Conservation (phyloP, 1,140 invertebrate species). For the Cyrtorhinus lividipennis region DNA sequence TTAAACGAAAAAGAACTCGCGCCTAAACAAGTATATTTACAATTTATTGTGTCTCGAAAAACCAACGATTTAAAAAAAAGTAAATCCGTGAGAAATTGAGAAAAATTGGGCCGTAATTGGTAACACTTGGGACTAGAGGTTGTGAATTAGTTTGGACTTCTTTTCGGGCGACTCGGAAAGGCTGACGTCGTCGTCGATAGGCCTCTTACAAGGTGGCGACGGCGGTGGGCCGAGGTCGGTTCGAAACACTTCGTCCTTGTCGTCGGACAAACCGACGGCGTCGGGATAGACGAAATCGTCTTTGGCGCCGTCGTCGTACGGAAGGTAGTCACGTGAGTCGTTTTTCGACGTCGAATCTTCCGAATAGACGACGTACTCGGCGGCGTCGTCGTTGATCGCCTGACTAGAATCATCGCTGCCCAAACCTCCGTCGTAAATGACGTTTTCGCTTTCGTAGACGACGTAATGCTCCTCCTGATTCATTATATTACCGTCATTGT, state of each 20-base stretch:
- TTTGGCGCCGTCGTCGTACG: neutral
- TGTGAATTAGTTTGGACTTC: neutral
- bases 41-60: too few relatives aligned
- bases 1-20: too few relatives aligned
- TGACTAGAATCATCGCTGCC: neutral
- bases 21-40: too few relatives aligned
- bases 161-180: neutral
- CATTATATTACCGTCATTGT: slow-evolving; percentile 23
- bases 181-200: neutral
- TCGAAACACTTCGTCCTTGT: neutral
- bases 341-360: neutral
- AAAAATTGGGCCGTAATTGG: neutral
- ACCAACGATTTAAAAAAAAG: neutral
- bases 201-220: neutral
- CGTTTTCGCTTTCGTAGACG: slow-evolving; percentile 20
- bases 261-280: neutral
- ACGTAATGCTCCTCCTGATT: slow-evolving; percentile 21
- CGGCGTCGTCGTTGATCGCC: neutral
- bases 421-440: slow-evolving; percentile 17
- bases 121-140: slow-evolving; percentile 2
- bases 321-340: neutral
- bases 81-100: neutral
- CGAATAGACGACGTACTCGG: slow-evolving; percentile 1
- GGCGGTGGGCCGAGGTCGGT: neutral
- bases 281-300: neutral